These are phyloP conservation scores for Lepas anatifera DNA, from an alignment of 2,888 invertebrate species.

Conservation along the genomic window DNA sequence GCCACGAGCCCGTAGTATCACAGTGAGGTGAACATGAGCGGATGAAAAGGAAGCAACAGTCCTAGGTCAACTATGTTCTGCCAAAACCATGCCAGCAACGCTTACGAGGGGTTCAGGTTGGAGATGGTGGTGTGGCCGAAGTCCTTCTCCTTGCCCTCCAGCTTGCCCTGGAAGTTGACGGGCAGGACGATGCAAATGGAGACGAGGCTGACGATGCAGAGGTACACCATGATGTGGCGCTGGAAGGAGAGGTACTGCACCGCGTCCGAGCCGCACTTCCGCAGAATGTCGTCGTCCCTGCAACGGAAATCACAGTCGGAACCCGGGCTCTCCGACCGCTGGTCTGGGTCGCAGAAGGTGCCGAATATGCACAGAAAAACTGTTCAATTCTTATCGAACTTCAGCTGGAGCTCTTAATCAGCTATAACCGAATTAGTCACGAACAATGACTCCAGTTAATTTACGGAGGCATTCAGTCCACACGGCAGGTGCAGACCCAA, in stretches of 20 bases:
- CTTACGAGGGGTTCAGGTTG: constrained; percentile 57
- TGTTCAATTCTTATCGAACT: no score
- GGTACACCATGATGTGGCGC: constrained; percentile 70
- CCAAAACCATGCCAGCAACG: no score
- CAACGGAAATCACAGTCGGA: no score
- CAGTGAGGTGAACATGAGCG: no score
- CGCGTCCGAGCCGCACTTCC: constrained; percentile 81
- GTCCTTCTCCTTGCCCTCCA: constrained; percentile 57
- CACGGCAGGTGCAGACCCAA: no score
- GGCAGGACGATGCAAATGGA: constrained; percentile 74
- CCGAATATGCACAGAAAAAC: no score
- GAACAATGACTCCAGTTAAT: no score
- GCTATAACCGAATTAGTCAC: no score
- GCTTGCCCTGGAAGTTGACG: constrained; percentile 56
- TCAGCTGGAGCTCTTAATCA: no score
- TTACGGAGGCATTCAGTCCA: no score
- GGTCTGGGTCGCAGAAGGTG: constrained; percentile 66
- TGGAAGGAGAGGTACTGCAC: constrained; percentile 88
- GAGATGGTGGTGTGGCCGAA: constrained; percentile 84
- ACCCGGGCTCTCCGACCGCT: constrained; percentile 44
- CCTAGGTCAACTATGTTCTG: no score
- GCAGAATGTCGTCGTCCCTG: constrained; percentile 52
- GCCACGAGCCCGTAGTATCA: not conserved
- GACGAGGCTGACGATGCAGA: constrained; percentile 62
- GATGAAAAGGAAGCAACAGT: no score